A percentile compares a stretch with the other conserved stretches of the same genome.
phyloP scores from a whole-genome alignment of 2,113 vertebrate species.

The Zonotrichia leucophrys region DNA sequence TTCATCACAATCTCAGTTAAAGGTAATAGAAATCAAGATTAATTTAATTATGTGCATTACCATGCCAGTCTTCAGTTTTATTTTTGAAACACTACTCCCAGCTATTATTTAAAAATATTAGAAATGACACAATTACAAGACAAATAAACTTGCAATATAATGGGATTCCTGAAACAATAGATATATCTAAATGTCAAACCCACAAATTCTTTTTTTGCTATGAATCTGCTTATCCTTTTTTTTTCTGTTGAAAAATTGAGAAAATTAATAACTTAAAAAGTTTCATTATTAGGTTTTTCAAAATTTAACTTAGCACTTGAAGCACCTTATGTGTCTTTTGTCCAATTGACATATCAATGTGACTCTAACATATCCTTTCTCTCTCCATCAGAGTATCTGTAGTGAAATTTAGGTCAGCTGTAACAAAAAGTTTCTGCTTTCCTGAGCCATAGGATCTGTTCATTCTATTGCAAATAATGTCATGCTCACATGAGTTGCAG shows the following conservation, averaged over 20 bases:
- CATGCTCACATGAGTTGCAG: neutral
- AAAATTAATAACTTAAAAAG: neutral
- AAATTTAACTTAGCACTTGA: neutral
- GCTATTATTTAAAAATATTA: neutral
- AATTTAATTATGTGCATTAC: neutral
- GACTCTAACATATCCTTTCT: slow-evolving; percentile 44
- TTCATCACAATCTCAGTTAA: neutral
- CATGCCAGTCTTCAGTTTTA: neutral
- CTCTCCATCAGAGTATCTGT: slow-evolving; percentile 14
- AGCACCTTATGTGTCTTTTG: slow-evolving; percentile 36
- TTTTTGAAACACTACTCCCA: neutral
- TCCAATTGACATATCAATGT: slow-evolving; percentile 58
- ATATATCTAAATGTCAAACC: neutral
- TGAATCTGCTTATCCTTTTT: neutral
- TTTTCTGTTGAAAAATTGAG: neutral
- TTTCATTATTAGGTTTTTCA: neutral
- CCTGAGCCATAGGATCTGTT: slow-evolving; percentile 38
- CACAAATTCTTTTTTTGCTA: neutral
- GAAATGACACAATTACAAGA: neutral
- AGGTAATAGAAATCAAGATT: neutral
- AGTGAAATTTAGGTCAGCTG: slow-evolving; percentile 63
- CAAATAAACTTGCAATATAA: neutral
- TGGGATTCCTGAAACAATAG: neutral
- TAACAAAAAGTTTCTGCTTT: slow-evolving; percentile 62
- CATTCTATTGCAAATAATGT: slow-evolving; percentile 3